Percentiles rank a stretch among this genome's conserved stretches.
Evolutionary conservation across 2,113 vertebrate species (phyloP).

Genomic region (Oryctolagus cuniculus): DNA sequence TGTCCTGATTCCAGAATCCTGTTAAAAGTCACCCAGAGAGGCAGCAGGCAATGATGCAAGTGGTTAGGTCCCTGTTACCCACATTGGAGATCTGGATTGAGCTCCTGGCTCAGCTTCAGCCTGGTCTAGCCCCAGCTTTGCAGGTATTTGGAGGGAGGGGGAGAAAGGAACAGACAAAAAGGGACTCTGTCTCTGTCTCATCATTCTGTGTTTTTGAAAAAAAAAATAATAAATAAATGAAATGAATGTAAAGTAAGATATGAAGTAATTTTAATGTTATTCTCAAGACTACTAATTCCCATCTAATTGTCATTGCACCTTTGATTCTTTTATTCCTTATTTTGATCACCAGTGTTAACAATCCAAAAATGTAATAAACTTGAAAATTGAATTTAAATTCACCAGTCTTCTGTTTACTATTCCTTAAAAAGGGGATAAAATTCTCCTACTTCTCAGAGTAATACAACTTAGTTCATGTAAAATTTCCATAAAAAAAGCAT

Average conservation of each 20-base stretch:
- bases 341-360: background rate
- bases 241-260: background rate
- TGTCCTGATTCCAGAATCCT: too few species aligned
- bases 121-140: too few species aligned
- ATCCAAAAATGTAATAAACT: background rate
- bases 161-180: too few species aligned
- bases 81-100: too few species aligned
- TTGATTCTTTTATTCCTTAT: background rate
- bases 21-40: too few species aligned
- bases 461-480: background rate
- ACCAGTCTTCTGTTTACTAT: background rate
- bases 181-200: too few species aligned
- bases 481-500: background rate
- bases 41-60: too few species aligned
- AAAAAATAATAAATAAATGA: background rate
- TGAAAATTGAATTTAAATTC: background rate
- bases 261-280: background rate
- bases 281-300: background rate
- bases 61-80: too few species aligned
- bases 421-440: slow-evolving; percentile 33
- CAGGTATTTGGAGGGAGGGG: background rate
- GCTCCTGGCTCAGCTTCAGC: too few species aligned
- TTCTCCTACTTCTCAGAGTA: background rate
- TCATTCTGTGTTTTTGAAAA: too few species aligned
- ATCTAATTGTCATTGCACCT: background rate